phyloP scores from a whole-genome alignment of 1,140 invertebrate species.

The Macrobrachium rosenbergii region DNA sequence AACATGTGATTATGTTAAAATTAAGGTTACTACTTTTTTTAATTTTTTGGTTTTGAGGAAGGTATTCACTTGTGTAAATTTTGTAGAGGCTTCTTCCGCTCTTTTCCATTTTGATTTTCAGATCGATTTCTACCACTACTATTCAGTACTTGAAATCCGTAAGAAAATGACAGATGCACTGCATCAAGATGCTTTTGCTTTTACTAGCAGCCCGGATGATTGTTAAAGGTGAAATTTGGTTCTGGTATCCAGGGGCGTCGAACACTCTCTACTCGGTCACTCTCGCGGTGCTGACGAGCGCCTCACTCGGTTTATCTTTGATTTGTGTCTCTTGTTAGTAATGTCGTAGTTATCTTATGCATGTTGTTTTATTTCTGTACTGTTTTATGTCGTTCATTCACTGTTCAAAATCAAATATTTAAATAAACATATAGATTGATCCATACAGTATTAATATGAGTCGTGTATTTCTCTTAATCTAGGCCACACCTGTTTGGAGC shows the following conservation, averaged over 20 bases:
- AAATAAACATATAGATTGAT: no score
- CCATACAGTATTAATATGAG: no score
- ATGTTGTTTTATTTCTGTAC: no score
- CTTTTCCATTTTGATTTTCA: conserved; percentile 40
- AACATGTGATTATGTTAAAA: not conserved
- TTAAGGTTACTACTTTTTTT: conserved; percentile 8
- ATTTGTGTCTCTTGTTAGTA: no score
- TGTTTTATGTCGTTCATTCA: no score
- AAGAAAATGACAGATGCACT: conserved; percentile 38
- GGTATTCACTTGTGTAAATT: not conserved
- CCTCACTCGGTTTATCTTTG: no score
- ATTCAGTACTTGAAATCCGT: conserved; percentile 23
- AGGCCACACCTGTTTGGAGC: no score
- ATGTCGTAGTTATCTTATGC: no score
- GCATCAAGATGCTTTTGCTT: conserved; percentile 37
- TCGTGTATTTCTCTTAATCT: no score
- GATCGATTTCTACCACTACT: not conserved
- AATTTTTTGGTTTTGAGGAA: not conserved
- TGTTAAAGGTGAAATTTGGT: conserved; percentile 19
- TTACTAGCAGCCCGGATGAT: conserved; percentile 36
- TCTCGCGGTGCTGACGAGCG: no score
- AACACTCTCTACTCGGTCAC: no score
- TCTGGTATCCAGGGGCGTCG: not conserved
- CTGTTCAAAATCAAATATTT: no score
- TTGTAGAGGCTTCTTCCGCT: conserved; percentile 2